Evolutionary conservation across 2,113 vertebrate species (phyloP), one percentile per base, ranked within the genome.

Genomic region (Eulacestoma nigropectus): DNA sequence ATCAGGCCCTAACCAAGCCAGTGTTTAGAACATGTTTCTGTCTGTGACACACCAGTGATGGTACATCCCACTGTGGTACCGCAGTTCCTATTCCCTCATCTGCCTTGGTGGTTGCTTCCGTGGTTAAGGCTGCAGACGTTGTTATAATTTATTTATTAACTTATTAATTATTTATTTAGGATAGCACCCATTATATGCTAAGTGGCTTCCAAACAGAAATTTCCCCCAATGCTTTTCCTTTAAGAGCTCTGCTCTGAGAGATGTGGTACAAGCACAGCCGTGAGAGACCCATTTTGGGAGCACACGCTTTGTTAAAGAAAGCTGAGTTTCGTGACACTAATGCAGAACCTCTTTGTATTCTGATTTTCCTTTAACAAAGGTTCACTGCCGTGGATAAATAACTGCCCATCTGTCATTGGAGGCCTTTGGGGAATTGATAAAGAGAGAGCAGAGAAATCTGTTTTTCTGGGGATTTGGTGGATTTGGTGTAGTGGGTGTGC

Each of bases 151-250:
- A 97, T 97, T 97, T 94, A 95, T 92, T 84, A 86, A 32, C 63
- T 44, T n/a, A 67, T 97, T 74, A 73, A 93, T 94, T 63, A 96
- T 96, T 97, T 95, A 96, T 85, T 92, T 88, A 67, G 63, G 42
- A 69, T 90, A 91, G 90, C 96, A 88, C 95, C 95, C 90, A 94
- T 97, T 96, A 93, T 93, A 95, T 93, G 85, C 88, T 96, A 95
- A 96, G 52, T 93, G 88, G 78, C 77, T 92, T 90, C 69, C 76
- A 89, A 92, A 75, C 56, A 96, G 73, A 90, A 87, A 92, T 95
- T 87, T 95, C 80, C 35, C 76, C 47, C 21, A 94, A 79, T 86
- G 93, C 88, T 86, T 96, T 96, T 94, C 41, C 56, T 96, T 75
- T 72, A 81, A 90, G 86, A 92, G 69, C 80, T 92, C 37, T 14